Conservation (phyloP, 1,140 invertebrate species). For the Achroia grisella region DNA sequence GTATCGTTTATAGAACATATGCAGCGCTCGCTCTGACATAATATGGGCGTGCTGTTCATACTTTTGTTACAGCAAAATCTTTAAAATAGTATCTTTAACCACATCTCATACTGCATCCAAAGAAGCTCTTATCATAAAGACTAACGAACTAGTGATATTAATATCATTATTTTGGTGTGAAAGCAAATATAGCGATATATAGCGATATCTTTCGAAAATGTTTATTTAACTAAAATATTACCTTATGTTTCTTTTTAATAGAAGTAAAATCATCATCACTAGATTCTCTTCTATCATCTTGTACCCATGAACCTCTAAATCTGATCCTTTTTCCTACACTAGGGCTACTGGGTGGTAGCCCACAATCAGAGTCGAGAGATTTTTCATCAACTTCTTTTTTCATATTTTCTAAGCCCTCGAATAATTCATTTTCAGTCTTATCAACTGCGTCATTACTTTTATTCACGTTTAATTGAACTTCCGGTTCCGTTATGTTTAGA, state of each 20-base stretch:
- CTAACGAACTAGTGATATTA: too few relatives aligned
- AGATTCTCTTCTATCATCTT: conserved; percentile 39
- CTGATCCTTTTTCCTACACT: conserved; percentile 38
- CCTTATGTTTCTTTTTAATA: conserved; percentile 54
- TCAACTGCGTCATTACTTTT: conserved; percentile 9
- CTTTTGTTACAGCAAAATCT: too few relatives aligned
- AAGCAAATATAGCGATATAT: too few relatives aligned
- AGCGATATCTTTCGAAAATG: neutral
- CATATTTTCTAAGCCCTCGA: conserved; percentile 23
- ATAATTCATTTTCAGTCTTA: conserved; percentile 8
- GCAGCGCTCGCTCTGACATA: too few relatives aligned
- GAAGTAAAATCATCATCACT: conserved; percentile 48
- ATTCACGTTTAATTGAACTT: conserved; percentile 11
- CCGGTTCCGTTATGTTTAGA: conserved; percentile 7
- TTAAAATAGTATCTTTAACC: too few relatives aligned
- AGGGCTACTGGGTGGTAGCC: conserved; percentile 36
- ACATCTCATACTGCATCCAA: too few relatives aligned
- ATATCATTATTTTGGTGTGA: too few relatives aligned
- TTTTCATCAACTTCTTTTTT: conserved; percentile 55
- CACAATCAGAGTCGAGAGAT: conserved; percentile 50
- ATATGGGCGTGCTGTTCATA: too few relatives aligned
- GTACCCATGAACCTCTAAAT: conserved; percentile 56
- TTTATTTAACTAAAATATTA: conserved; percentile 13
- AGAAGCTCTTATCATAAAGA: too few relatives aligned
- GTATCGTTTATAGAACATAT: too few relatives aligned